Evolutionary conservation across 2,113 vertebrate genomes (phyloP).

Genomic region (Eubucco bourcierii): DNA sequence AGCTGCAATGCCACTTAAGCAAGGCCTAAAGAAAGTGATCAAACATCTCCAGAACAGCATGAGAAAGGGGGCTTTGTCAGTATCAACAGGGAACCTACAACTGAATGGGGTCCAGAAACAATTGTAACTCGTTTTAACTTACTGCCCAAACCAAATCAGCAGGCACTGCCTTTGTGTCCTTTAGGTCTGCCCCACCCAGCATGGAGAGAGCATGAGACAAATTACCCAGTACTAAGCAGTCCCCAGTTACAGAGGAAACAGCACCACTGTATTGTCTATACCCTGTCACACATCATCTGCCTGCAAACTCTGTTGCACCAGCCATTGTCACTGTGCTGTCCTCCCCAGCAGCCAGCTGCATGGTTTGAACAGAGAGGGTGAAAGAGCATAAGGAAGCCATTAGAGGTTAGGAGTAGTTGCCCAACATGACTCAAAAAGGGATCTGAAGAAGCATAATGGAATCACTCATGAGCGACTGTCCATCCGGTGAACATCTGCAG

Average conservation of each 20-base stretch:
- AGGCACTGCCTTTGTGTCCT: not conserved
- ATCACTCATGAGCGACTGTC: conserved; percentile 10
- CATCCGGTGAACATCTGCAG: not conserved
- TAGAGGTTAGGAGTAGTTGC: not conserved
- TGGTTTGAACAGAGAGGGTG: not conserved
- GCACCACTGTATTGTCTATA: not conserved
- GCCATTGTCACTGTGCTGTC: not conserved
- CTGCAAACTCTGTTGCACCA: not conserved
- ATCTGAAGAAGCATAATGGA: conserved; percentile 16
- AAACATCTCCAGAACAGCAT: not conserved
- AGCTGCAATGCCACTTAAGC: not conserved
- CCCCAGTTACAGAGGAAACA: not conserved
- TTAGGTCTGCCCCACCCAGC: not conserved
- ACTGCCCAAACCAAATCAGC: not conserved
- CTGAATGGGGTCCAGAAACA: not conserved
- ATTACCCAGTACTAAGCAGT: not conserved
- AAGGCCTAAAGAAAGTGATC: not conserved
- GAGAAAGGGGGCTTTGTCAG: not conserved
- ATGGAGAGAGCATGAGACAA: not conserved
- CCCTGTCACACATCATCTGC: not conserved
- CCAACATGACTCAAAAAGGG: not conserved
- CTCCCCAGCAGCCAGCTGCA: not conserved
- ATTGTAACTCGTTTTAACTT: not conserved
- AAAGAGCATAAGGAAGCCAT: conserved; percentile 36
- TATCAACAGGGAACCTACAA: not conserved